Evolutionary conservation across 2,888 invertebrate genomes (phyloP).

Genomic region (Hirtodrosophila alboralis): DNA sequence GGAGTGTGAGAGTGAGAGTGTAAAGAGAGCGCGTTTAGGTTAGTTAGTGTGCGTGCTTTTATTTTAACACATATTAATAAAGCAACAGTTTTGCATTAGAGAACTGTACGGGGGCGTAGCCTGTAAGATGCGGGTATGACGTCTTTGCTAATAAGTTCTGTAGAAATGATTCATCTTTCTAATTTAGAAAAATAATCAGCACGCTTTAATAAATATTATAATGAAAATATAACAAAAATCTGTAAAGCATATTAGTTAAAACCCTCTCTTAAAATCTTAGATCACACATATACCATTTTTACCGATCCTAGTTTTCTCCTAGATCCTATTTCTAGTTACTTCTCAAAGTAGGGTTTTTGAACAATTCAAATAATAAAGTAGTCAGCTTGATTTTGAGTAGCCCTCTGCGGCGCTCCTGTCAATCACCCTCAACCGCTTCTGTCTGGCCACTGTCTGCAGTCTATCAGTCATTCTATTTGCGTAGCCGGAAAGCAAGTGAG

Average conservation of each 20-base stretch:
- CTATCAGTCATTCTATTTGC: slow-evolving; percentile 54
- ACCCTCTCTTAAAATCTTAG: too few species aligned
- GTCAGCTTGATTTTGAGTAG: background rate
- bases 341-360: too few species aligned
- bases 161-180: too few species aligned
- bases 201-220: too few species aligned
- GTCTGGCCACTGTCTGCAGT: slow-evolving; percentile 69
- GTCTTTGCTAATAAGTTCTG: background rate
- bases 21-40: slow-evolving; percentile 13
- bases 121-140: background rate
- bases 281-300: too few species aligned
- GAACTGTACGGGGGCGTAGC: slow-evolving; percentile 24
- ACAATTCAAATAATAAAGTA: too few species aligned
- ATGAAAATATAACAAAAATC: too few species aligned
- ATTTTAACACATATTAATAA: slow-evolving; percentile 56
- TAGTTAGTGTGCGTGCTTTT: slow-evolving; percentile 47
- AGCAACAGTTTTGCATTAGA: slow-evolving; percentile 52
- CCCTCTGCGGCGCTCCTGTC: slow-evolving; percentile 30
- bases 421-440: slow-evolving; percentile 39
- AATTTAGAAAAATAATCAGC: too few species aligned
- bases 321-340: too few species aligned
- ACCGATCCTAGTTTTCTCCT: too few species aligned
- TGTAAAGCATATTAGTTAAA: too few species aligned
- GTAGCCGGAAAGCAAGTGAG: slow-evolving; percentile 21
- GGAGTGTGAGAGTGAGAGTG: slow-evolving; percentile 22